phyloP scores from a whole-genome alignment of 2,113 vertebrate genomes.

The Ctenodactylus gundi region DNA sequence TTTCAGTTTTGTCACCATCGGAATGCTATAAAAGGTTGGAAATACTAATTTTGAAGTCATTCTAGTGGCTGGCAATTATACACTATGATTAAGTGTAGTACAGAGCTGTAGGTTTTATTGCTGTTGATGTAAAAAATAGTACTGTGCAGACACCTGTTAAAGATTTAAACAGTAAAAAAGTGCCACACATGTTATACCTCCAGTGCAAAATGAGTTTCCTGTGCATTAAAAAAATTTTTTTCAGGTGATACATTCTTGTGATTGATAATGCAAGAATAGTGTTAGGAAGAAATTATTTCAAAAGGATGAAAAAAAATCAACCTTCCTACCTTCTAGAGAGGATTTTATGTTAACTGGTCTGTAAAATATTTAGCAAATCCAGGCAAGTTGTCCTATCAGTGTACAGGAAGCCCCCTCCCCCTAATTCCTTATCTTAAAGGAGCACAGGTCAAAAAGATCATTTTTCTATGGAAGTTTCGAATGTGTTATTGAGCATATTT shows the following conservation, averaged over 20 bases:
- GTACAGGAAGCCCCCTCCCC: not conserved
- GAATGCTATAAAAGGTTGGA: too few species aligned
- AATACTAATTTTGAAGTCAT: not conserved
- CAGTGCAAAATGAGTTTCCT: not conserved
- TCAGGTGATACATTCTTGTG: not conserved
- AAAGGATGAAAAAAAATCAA: not conserved
- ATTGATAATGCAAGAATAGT: not conserved
- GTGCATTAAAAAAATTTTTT: not conserved
- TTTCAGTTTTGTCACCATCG: too few species aligned
- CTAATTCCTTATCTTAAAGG: not conserved
- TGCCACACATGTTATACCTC: not conserved
- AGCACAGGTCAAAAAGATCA: not conserved
- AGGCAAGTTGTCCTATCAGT: not conserved
- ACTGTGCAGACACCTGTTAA: not conserved
- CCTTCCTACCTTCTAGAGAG: not conserved
- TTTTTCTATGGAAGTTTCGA: not conserved
- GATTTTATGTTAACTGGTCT: slow-evolving; percentile 1
- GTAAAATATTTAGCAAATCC: not conserved
- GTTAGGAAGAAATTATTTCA: not conserved
- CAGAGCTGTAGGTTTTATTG: too few species aligned
- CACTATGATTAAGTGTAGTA: too few species aligned
- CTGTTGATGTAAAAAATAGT: slow-evolving; percentile 23
- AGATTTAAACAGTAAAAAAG: not conserved
- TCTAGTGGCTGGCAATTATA: not conserved
- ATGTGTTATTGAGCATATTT: slow-evolving; percentile 20